Evolutionary conservation across 2,888 invertebrate species (phyloP), one percentile per base, ranked within the genome.

Genomic region (Aphrophora alni): DNA sequence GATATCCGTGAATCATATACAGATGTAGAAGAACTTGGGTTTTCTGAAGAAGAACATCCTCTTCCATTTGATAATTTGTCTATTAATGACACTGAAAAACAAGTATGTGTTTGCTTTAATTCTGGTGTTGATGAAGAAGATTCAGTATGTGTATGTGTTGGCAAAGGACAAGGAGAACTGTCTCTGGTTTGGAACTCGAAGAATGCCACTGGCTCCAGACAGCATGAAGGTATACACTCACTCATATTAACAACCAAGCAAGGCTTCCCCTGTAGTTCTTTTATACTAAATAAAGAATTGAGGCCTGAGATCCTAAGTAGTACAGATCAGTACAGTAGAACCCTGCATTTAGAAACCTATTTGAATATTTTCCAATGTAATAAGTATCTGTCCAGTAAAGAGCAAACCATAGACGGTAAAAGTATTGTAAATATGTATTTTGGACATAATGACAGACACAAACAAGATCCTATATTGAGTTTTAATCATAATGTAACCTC

Each of bases 21-120:
- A 4, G 92, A 92, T 86, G 87, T 90, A 76, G 92, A 92, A 86
- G 91, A 91, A 85, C 86, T 90, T 75, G 89, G 89, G 73, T 81
- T 87, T 51, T 84, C 84, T 14, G 86, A 86, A 73, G 85, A 85
- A 80, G 82, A 84, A 83, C 78, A 75, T 28, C 79, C 79, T 17
- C 77, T 75, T 12, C 38, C 81, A 44, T 72, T 78, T 21, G 80
- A 82, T 8, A 78, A 81, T 25, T 27, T 85, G 24, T 82, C 80
- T 26, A 84, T 85, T 14, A 80, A 82, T 78, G 86, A 85, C 68
- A 82, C 75, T 10, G 79, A 81, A 51, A 80, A 84, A 10, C 77
- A 82, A 71, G 84, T 85, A 0, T 85, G 85, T 80, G 84, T 85
- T 26, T 85, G 85, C 74, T 71, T 84, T 8, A 74, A 51, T 38